These are phyloP conservation scores for Xestia xanthographa DNA, from an alignment of 2,888 invertebrate species.

Conservation along the genomic window DNA sequence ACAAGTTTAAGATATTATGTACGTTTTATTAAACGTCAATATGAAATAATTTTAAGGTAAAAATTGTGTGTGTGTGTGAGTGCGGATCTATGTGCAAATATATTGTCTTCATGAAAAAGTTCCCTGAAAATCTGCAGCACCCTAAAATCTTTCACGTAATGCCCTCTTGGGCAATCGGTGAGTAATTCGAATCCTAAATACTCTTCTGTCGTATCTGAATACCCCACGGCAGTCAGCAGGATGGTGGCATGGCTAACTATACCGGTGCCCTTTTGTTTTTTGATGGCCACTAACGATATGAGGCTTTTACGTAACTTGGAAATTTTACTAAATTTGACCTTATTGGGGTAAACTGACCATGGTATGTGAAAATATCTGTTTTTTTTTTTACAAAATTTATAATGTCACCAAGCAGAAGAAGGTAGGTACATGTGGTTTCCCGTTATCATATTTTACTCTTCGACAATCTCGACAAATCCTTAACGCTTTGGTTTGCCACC, in stretches of 20 bases:
- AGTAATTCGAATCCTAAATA: not conserved
- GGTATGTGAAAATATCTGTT: not conserved
- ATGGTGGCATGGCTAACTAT: not conserved
- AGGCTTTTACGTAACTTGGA: not conserved
- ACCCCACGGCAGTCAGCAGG: not conserved
- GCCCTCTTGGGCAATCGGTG: not conserved
- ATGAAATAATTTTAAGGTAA: no score
- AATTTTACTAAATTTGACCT: not conserved
- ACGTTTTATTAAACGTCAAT: no score
- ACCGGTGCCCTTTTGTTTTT: not conserved
- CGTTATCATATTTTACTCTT: not conserved
- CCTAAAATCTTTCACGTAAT: not conserved
- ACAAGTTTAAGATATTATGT: no score
- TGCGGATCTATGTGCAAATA: no score
- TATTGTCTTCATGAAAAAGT: slow-evolving; percentile 1
- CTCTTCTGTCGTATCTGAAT: not conserved
- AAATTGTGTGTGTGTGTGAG: no score
- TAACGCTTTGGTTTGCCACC: slow-evolving; percentile 23
- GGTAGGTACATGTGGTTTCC: not conserved
- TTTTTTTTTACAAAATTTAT: not conserved
- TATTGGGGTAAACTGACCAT: not conserved
- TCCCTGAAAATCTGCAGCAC: not conserved
- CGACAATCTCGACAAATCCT: not conserved
- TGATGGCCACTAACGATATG: not conserved
- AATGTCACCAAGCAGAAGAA: not conserved